Percentiles rank a stretch among this genome's conserved stretches.
Evolutionary conservation across 2,888 invertebrate genomes (phyloP).

Genomic region (Acanthosepion lycidas): DNA sequence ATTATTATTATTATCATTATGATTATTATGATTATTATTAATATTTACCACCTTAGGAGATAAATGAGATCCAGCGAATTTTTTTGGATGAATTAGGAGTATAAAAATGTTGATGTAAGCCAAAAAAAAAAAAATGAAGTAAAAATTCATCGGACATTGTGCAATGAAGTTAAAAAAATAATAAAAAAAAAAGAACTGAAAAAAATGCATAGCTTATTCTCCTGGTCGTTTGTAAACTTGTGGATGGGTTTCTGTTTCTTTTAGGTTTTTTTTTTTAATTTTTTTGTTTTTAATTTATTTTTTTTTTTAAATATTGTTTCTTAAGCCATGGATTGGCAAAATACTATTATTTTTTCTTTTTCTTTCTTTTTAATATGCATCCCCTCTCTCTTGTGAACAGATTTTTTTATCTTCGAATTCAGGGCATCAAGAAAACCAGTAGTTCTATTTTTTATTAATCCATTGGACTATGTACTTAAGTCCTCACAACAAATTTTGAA

Average conservation of each 20-base stretch:
- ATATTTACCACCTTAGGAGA: no score
- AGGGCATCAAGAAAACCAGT: background rate
- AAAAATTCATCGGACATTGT: background rate
- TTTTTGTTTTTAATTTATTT: background rate
- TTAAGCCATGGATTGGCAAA: background rate
- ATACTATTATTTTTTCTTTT: background rate
- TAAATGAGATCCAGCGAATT: background rate
- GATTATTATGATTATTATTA: background rate
- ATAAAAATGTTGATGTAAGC: background rate
- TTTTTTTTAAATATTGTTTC: background rate
- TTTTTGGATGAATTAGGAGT: background rate
- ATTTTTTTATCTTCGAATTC: background rate
- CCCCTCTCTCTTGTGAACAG: background rate
- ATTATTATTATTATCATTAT: background rate
- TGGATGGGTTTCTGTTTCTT: background rate
- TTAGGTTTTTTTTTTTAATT: background rate
- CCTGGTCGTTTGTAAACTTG: background rate
- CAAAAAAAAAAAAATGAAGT: background rate
- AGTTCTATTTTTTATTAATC: background rate
- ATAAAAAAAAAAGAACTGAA: background rate
- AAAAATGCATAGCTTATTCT: background rate
- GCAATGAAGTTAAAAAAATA: background rate
- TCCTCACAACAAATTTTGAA: background rate
- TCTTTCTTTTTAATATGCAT: background rate
- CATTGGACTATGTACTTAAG: background rate